Conservation (phyloP, 2,113 vertebrate genomes). For the Gadus chalcogrammus region DNA sequence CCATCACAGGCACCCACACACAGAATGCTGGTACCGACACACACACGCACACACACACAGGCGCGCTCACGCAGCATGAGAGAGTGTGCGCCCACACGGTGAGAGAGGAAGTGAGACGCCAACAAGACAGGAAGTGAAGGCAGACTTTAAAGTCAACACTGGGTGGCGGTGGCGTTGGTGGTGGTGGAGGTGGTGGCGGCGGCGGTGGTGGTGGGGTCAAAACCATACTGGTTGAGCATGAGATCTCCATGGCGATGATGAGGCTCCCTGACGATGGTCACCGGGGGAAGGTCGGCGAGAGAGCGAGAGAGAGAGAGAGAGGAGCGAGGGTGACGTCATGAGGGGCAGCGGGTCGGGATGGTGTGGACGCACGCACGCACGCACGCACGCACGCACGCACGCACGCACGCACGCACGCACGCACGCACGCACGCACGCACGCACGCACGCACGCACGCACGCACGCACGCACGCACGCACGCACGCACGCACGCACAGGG, state of each 20-base stretch:
- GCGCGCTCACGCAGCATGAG: not conserved
- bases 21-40: not conserved
- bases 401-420: too few relatives aligned
- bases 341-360: not conserved
- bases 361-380: not conserved
- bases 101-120: not conserved
- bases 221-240: slow-evolving; percentile 44
- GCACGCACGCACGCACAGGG: not conserved
- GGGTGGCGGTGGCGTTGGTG: slow-evolving; percentile 1
- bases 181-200: slow-evolving; percentile 10
- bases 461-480: not conserved
- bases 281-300: too few relatives aligned
- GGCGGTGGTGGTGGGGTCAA: slow-evolving; percentile 20
- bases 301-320: not conserved
- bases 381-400: not conserved
- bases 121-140: not conserved
- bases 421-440: too few relatives aligned
- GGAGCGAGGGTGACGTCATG: not conserved
- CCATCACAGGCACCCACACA: slow-evolving; percentile 4
- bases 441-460: too few relatives aligned
- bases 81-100: not conserved
- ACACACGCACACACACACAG: slow-evolving; percentile 7
- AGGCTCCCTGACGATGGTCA: too few relatives aligned
- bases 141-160: not conserved
- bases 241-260: not conserved